Percentiles rank a stretch among this genome's conserved stretches.
phyloP scores from a whole-genome alignment of 2,888 invertebrate species.

The Campopleginae sp. region DNA sequence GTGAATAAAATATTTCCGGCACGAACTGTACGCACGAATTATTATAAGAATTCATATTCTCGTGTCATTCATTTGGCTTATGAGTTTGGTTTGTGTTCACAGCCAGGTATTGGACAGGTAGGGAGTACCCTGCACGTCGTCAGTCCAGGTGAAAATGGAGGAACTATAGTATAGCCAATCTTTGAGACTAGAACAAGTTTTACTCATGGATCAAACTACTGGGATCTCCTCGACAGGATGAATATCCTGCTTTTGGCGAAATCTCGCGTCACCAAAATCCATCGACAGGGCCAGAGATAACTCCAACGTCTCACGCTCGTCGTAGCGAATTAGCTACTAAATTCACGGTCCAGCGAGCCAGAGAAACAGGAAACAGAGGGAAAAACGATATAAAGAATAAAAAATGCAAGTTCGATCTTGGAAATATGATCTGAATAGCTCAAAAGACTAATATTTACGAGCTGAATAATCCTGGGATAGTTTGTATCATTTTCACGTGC shows the following conservation, averaged over 20 bases:
- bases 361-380: neutral
- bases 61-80: neutral
- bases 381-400: neutral
- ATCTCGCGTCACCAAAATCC: constrained; percentile 20
- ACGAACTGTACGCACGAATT: constrained; percentile 30
- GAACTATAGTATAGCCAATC: constrained; percentile 81
- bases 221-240: constrained; percentile 40
- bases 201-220: constrained; percentile 61
- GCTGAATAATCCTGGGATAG: constrained; percentile 53
- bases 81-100: constrained; percentile 60
- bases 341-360: constrained; percentile 31
- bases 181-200: constrained; percentile 67
- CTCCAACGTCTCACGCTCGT: neutral
- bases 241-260: constrained; percentile 32
- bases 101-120: constrained; percentile 80
- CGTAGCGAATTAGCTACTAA: constrained; percentile 1
- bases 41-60: neutral
- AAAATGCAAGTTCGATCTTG: constrained; percentile 8
- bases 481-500: constrained; percentile 68
- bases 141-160: constrained; percentile 80
- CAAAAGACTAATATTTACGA: constrained; percentile 45
- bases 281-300: constrained; percentile 14
- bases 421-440: constrained; percentile 1
- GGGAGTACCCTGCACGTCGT: constrained; percentile 78
- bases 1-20: constrained; percentile 1